Percentiles rank a stretch among this genome's conserved stretches.
phyloP scores from a whole-genome alignment of 64 coral and sea anemone species.

The Orbicella faveolata region DNA sequence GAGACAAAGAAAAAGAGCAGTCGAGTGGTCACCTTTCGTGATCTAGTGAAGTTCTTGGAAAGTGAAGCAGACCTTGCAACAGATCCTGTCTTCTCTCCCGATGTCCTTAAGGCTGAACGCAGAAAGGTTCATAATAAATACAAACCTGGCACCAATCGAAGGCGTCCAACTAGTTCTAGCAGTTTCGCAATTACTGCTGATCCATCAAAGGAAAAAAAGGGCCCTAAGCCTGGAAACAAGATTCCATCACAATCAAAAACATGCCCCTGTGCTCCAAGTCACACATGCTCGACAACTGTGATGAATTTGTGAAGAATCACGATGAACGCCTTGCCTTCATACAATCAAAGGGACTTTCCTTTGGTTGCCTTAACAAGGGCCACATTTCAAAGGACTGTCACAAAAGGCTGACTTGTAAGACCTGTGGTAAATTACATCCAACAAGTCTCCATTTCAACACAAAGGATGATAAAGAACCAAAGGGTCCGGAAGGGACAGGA shows the following conservation, averaged over 20 bases:
- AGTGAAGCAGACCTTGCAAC: constrained; percentile 10
- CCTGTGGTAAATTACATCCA: constrained; percentile 40
- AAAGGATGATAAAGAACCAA: not conserved
- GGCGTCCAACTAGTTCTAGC: not conserved
- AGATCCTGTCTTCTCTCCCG: not conserved
- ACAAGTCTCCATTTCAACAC: constrained; percentile 20
- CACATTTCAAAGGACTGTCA: constrained; percentile 28
- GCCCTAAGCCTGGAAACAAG: not conserved
- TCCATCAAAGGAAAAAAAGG: not conserved
- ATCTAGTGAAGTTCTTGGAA: constrained; percentile 12
- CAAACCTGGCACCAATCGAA: not conserved
- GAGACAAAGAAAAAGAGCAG: constrained; percentile 3
- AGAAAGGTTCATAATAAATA: not conserved
- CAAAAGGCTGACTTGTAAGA: constrained; percentile 1
- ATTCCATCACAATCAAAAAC: not conserved
- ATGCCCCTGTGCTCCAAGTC: not conserved
- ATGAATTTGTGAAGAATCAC: not conserved
- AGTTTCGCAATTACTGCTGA: not conserved
- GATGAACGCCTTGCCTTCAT: not conserved
- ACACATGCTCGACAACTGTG: not conserved
- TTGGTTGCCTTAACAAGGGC: constrained; percentile 40
- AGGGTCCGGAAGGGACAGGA: not conserved
- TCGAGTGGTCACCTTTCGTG: not conserved
- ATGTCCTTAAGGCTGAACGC: not conserved
- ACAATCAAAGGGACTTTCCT: constrained; percentile 29